A percentile compares a stretch with the other conserved stretches of the same genome.
These are phyloP conservation scores for Hippocampus zosterae DNA, from an alignment of 2,113 vertebrate genomes.

Conservation along the genomic window DNA sequence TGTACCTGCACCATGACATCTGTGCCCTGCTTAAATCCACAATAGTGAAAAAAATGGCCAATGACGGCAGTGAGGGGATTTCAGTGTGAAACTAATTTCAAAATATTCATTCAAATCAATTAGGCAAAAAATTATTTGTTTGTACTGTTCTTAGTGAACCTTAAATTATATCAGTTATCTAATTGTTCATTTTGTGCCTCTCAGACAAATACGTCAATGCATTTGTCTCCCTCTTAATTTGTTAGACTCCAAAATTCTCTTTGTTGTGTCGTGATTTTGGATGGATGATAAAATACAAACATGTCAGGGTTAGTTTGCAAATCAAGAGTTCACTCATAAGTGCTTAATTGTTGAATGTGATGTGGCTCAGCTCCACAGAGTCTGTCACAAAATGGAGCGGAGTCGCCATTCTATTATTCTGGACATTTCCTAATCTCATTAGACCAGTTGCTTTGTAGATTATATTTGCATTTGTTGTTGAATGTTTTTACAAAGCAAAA, in stretches of 20 bases:
- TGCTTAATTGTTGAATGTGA: background rate
- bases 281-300: background rate
- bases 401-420: background rate
- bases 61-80: background rate
- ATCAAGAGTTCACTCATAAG: background rate
- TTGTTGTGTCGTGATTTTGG: background rate
- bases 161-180: background rate
- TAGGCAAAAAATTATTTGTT: background rate
- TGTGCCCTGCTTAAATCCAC: background rate
- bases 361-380: background rate
- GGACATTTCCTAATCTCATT: conserved; percentile 2
- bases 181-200: background rate
- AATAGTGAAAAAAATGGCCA: background rate
- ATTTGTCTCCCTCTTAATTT: background rate
- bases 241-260: background rate
- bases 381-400: background rate
- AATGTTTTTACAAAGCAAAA: background rate
- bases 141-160: background rate
- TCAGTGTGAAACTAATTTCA: background rate
- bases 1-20: background rate
- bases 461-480: conserved; percentile 8
- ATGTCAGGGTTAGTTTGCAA: background rate
- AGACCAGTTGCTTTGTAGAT: background rate
- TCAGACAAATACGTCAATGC: background rate
- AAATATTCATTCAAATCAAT: background rate